Base-by-base conservation (phyloP, 2,888 invertebrate species). In the Conchocele bisecta region DNA sequence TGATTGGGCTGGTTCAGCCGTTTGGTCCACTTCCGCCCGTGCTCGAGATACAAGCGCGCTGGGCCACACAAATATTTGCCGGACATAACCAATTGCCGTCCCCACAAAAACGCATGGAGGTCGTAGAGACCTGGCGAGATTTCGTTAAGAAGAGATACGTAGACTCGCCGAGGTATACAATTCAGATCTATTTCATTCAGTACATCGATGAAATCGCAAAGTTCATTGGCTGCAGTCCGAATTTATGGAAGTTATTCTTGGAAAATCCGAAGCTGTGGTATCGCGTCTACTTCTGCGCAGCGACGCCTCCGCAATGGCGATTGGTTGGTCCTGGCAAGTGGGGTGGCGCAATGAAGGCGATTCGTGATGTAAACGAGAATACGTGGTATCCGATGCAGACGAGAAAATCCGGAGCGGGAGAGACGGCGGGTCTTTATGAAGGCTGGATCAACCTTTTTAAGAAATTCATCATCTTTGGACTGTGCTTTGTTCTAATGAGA, bases 1-100 rank as follows among this genome's bases (percentile, higher is more conserved):
- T 83, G 2, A 64, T 83, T 24, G 83, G 83, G n/a, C 58, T 82
- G 15, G 80, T 83, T 24, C 83, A 83, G 37, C 83, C 83, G 6
- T 81, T 83, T 54, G 83, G 83, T 9, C 68, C 79, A 13, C 68
- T 83, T 5, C 80, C 82, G 13, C 83, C 83, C 26, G 71, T 83
- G 11, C 59, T 82, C 2, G 84, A 84, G 59, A 72, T 78, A 11
- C 84, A 84, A 50, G 72, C 81, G 0, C 58, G 84, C 64, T 79
- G 79, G 73, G 81, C 79, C 1, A 66, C 79, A 4, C 59, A 69
- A 6, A 79, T 83, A 2, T 79, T 84, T 29, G 61, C 79, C 1
- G 81, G 79, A 7, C 59, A 69, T 20, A 64, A 71, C 31, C 35
- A 17, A 20, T 57, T 83, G 2, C 84, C 83, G n/a, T 68, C 77